Evolutionary conservation across 30 jellyfish, hydroid and myxozoan genomes (phyloP).

Genomic region (Turritopsis rubra): DNA sequence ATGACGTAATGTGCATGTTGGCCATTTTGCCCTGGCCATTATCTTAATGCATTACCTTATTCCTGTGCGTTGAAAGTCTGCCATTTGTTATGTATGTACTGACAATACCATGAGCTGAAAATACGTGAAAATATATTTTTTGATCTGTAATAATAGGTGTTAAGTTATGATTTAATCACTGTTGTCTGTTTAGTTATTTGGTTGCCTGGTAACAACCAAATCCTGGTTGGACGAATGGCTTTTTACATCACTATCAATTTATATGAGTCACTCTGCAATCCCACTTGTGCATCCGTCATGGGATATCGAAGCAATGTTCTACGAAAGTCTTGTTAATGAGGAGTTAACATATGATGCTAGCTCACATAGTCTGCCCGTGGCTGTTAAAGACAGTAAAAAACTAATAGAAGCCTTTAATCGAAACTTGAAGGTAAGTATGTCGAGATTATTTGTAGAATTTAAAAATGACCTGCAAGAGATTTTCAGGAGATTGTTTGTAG

Average conservation of each 20-base stretch:
- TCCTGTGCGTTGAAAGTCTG: no score
- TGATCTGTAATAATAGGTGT: no score
- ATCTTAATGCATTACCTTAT: no score
- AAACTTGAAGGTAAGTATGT: background rate
- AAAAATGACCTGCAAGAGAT: no score
- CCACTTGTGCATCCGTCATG: background rate
- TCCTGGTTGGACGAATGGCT: background rate
- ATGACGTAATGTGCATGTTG: no score
- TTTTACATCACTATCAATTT: background rate
- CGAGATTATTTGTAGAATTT: no score
- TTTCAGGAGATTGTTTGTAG: no score
- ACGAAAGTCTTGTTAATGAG: background rate
- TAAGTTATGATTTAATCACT: background rate
- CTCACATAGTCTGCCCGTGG: background rate
- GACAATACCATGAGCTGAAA: no score
- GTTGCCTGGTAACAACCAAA: slow-evolving; percentile 3
- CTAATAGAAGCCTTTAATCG: background rate
- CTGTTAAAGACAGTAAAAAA: background rate
- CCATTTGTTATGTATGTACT: no score
- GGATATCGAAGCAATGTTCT: background rate
- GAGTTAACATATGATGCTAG: background rate
- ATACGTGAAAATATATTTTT: no score
- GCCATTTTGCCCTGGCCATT: no score
- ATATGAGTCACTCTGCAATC: background rate
- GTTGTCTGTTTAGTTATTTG: background rate